Evolutionary conservation across 2,888 invertebrate genomes (phyloP), one percentile per base, ranked within the genome.

Genomic region (Sclerodermus sp.): DNA sequence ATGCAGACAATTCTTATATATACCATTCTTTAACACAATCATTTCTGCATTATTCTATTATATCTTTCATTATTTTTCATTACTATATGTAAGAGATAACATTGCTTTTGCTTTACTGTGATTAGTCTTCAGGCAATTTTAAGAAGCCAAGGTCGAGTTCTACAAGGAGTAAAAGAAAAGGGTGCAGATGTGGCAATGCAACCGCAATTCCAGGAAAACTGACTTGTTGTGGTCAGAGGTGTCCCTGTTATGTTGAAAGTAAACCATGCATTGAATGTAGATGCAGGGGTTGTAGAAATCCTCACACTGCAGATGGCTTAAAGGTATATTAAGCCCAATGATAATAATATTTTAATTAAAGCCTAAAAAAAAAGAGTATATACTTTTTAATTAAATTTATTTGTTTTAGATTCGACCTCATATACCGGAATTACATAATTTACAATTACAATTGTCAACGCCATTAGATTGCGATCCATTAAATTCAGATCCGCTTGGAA

Each of bases 201-300:
- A 92, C 94, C 0, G 86, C 91, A 1, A 89, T 89, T 14, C 93
- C 94, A 0, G 93, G 93, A 3, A 93, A 92, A 75, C 79, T 94
- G 38, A 95, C 95, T 0, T 96, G 96, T 73, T 93, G 95, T 71
- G 95, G 95, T 0, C 94, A 94, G 74, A 82, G 96, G 55, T 96
- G 96, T 80, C 93, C 94, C 0, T 96, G 96, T 79, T 96, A 96
- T 78, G 92, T 93, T 3, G 91, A 91, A 60, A 90, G 91, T 60
- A 91, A 91, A 75, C 89, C 92, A 0, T 96, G 96, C 73, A 83
- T 89, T 5, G 91, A 91, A 66, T 96, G 96, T 79, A 89, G 90
- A 75, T 96, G 96, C 79, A 85, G 91, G 71, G 95, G 95, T 1
- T 96, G 96, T 76, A 83, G 94, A 66, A 96, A 96, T 82, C 95